Evolutionary conservation across 2,888 invertebrate species (phyloP), one percentile per base, ranked within the genome.

Genomic region (Thumatha senex): DNA sequence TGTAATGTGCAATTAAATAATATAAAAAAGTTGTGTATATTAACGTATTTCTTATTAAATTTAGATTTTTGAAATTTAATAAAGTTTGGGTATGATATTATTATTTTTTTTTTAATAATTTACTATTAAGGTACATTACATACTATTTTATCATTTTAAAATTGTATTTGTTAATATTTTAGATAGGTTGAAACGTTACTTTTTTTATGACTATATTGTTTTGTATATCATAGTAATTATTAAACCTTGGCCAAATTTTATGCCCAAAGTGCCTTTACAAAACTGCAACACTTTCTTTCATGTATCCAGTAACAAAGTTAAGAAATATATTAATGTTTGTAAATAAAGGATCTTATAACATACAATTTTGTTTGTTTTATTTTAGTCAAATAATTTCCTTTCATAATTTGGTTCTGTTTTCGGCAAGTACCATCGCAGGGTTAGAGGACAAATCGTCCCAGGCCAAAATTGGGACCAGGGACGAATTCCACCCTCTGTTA

Each of bases 281-380:
- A 48, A 52, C 60, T 52, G 49, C 49, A 54, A 63, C 61, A 38
- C 41, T 63, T 67, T 57, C 58, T 42, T 42, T 43, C 48, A 50
- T 15, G n/a, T 15, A n/a, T 42, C 15, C 33, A 8, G 35, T 56
- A n/a, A 33, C 13, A 43, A 18, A 46, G 48, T 60, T 45, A 58
- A 51, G 62, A 35, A 39, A 40, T 13, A 40, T 14, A 39, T 14
- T 36, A 14, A 36, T 10, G 45, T 39, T 59, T 77, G 76, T 76
- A 71, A 75, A 75, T 74, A 74, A 71, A 72, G 55, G 56, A 56
- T 55, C 48, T 59, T 67, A 67, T 70, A 64, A 58, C 39, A 51
- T 38, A 24, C 5, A 24, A 4, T 24, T 14, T 18, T 18, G 1
- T 13, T 4, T 42, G 33, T 62, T 66, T 54, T 54, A 59, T 45